Evolutionary conservation across 2,888 invertebrate species (phyloP), one percentile per base, ranked within the genome.

Genomic region (Eupithecia exiguata): DNA sequence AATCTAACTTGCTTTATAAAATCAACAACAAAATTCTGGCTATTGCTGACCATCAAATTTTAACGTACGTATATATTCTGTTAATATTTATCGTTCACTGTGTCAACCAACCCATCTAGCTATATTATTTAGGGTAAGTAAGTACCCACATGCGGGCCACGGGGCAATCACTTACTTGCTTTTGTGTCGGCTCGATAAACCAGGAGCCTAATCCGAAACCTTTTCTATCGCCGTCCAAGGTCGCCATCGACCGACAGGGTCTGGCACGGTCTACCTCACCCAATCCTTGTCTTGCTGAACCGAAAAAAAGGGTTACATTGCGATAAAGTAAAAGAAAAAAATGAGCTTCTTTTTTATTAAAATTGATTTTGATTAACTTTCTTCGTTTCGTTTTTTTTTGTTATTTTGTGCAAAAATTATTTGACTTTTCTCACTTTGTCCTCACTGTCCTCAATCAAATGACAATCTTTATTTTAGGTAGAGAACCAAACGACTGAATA

Each of bases 171-270:
- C 30, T 35, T 62, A 0, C 30, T 35, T 62, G 30, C 62, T 9
- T 62, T 9, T n/a, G n/a, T 65, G 63, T 38, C 38, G 12, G 63
- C 63, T 38, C 63, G 36, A 65, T 65, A 30, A 65, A 21, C 12
- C n/a, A 38, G 36, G 38, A 12, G 63, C 12, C 10, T n/a, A 36
- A 65, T 65, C 18, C 12, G 38, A 35, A 65, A 65, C 38, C 63
- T 38, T 65, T 65, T 65, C n/a, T n/a, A 10, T 7, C 21, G n/a
- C 36, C 18, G 63, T n/a, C 63, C 63, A 65, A 65, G 63, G 63
- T 65, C 63, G 5, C 10, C 38, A 58, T 25, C 62, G 62, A 36
- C 38, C n/a, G 38, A 21, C 1, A 53, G 38, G 38, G 63, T 65
- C 36, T 65, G n/a, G 35, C 63, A 38, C 63, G 63, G 38, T 38